phyloP scores from a whole-genome alignment of 2,113 vertebrate species.

The Parus major region DNA sequence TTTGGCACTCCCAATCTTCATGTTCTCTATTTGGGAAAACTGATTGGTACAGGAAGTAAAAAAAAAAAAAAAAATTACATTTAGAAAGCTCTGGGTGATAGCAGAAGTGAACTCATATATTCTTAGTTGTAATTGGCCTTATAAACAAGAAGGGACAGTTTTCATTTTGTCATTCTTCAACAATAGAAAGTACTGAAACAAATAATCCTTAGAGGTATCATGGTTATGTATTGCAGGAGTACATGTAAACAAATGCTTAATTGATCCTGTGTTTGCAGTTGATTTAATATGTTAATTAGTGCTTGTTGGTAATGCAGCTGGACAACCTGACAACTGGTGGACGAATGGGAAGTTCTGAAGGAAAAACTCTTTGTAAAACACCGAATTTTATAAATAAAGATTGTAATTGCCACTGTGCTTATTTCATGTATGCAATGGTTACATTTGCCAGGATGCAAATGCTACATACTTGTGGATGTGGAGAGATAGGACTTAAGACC shows the following conservation, averaged over 20 bases:
- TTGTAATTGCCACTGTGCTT: background rate
- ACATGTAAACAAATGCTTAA: background rate
- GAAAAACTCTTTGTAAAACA: background rate
- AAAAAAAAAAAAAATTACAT: background rate
- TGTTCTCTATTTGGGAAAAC: background rate
- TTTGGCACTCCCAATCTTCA: background rate
- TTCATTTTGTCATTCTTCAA: background rate
- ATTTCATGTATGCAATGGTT: background rate
- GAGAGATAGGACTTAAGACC: background rate
- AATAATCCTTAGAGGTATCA: background rate
- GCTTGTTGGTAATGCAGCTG: background rate
- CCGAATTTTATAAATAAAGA: background rate
- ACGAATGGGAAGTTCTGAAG: background rate
- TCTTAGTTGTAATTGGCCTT: background rate
- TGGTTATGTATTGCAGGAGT: background rate
- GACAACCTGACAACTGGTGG: background rate
- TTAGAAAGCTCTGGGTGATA: background rate
- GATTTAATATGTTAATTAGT: background rate
- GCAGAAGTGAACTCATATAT: background rate
- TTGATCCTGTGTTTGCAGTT: background rate
- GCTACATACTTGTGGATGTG: accelerated
- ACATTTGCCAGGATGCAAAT: background rate
- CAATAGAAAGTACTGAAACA: background rate
- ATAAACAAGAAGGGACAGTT: background rate
- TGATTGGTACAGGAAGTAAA: background rate